These are phyloP conservation scores for Pica pica DNA, from an alignment of 2,113 vertebrate genomes.

Conservation along the genomic window DNA sequence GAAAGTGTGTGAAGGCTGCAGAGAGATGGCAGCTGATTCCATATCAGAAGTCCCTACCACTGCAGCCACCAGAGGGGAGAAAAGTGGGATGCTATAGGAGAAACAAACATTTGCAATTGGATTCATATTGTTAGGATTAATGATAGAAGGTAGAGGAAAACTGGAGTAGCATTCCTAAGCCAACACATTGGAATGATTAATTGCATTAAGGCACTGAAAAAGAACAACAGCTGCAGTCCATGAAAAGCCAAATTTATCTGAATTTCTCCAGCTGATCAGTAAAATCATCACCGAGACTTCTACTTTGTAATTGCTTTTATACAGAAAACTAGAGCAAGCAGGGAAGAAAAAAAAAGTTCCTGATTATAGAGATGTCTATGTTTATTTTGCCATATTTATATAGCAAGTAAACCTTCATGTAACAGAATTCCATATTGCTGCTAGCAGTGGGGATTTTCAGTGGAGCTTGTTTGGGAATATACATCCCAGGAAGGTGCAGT, in stretches of 20 bases:
- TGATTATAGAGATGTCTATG: neutral
- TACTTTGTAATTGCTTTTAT: conserved; percentile 8
- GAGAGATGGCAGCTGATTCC: neutral
- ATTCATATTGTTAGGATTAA: conserved; percentile 67
- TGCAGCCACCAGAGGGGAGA: conserved; percentile 7
- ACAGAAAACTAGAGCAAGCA: neutral
- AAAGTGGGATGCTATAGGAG: conserved; percentile 15
- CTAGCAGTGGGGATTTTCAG: neutral
- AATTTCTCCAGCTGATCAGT: conserved; percentile 73
- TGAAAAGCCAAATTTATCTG: conserved; percentile 74
- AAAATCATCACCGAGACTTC: conserved; percentile 53
- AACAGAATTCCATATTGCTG: neutral
- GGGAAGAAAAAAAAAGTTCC: neutral
- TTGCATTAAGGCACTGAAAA: conserved; percentile 59
- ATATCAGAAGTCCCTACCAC: neutral
- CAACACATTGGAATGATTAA: conserved; percentile 68
- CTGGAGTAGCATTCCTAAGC: conserved; percentile 39
- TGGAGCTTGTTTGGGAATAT: neutral
- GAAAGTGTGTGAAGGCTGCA: neutral
- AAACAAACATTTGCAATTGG: conserved; percentile 53
- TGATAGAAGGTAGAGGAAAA: conserved; percentile 56
- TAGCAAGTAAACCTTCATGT: neutral
- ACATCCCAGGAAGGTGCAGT: neutral
- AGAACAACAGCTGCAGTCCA: conserved; percentile 71
- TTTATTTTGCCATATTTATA: neutral